Base-by-base conservation (phyloP, 2,797 vertebrate species). In the Tenualosa thibaudeaui region DNA sequence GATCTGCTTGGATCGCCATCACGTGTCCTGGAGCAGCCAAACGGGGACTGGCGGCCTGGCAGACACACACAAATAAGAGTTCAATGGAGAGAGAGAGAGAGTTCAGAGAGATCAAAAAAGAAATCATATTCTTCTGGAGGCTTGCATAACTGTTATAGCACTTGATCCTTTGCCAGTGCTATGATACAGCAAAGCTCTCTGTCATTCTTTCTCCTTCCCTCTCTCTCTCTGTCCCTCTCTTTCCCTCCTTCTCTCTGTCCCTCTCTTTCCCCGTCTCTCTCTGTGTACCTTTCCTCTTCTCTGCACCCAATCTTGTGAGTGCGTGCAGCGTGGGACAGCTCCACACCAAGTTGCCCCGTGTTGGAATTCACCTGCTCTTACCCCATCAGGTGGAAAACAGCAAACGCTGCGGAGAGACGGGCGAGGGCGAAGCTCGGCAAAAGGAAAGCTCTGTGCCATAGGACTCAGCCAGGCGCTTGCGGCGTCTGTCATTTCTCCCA, bases 41-140 rank as follows among this genome's bases (percentile, higher is more conserved):
- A 78, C 78, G 15, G 40, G 40, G 7, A 60, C 13, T 78, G 75
- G 40, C 40, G 2, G 26, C 7, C 40, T 0, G 40, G 54, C 54
- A 22, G 17, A 22, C 54, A 56, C 54, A 46, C 40, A 22, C 17
- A 46, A 75, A 19, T 1, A 5, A 5, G 71, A 46, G 17, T 22
- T 78, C 71, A 43, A 19, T 78, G 37, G 31, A 13, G 13, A 71
- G 65, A 51, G 50, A 12, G 50, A 51, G 50, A 56, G 54, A 46
- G 71, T 78, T 78, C 71, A 78, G 40, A 78, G 40, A 78, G 71
- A 46, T 78, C 37, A 78, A 78, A 78, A 78, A 78, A 19, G 17
- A 78, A 78, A 78, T 19, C 15, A 78, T 43, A 78, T 78, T 71
- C 26, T 71, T 71, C 65, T 71, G 26, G 15, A 43, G 15, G 19